Evolutionary conservation across 2,888 invertebrate species (phyloP).

Genomic region (Tinea pellionella): DNA sequence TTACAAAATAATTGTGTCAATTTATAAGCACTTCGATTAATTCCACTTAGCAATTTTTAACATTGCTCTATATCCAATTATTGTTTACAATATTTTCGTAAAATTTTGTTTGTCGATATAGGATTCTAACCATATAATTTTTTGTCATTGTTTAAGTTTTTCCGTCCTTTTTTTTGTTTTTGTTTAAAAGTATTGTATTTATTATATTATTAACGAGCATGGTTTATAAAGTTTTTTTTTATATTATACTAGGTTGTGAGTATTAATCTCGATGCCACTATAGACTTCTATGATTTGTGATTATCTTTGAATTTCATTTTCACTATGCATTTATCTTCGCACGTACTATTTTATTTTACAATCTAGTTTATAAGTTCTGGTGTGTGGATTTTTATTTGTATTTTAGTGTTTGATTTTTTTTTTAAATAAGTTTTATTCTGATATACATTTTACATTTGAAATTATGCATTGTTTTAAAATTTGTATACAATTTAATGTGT

Average conservation of each 20-base stretch:
- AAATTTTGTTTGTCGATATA: too few species aligned
- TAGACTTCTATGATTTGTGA: conserved; percentile 4
- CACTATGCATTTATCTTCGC: conserved; percentile 3
- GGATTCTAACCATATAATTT: not conserved
- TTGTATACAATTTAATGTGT: not conserved
- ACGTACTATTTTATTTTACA: not conserved
- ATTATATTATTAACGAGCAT: not conserved
- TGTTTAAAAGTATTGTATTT: not conserved
- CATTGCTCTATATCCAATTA: too few species aligned
- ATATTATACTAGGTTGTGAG: conserved; percentile 5
- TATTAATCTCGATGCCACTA: not conserved
- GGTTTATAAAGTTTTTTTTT: not conserved
- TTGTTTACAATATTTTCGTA: too few species aligned
- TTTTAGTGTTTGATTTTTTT: not conserved
- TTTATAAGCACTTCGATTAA: too few species aligned
- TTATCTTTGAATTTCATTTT: conserved; percentile 1
- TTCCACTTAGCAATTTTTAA: too few species aligned
- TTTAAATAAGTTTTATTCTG: not conserved
- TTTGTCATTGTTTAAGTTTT: not conserved
- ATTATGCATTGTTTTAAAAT: not conserved
- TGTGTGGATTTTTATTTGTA: not conserved
- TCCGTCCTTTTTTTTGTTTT: not conserved
- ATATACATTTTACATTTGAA: not conserved
- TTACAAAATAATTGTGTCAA: too few species aligned
- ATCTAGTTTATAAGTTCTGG: not conserved